Percentiles rank a stretch among this genome's conserved stretches.
phyloP scores from a whole-genome alignment of 35 echinoderm and acorn worm species.

The Apostichopus californicus region DNA sequence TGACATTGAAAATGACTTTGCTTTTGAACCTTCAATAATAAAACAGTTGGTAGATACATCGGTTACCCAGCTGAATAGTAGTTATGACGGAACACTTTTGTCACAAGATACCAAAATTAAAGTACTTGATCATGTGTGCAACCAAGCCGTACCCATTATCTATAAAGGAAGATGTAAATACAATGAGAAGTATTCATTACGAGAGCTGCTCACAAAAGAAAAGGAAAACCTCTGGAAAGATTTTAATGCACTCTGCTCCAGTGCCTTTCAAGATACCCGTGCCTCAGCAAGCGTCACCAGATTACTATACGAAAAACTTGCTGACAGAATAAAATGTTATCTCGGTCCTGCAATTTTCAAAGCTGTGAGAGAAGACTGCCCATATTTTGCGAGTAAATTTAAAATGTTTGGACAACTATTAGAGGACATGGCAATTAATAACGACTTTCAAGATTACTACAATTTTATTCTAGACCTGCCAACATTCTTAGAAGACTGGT shows the following conservation, averaged over 20 bases:
- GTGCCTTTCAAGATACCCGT: constrained; percentile 33
- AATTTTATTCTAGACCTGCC: background rate
- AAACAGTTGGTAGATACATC: constrained; percentile 11
- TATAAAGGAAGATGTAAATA: constrained; percentile 1
- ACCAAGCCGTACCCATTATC: constrained; percentile 39
- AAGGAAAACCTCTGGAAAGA: constrained; percentile 35
- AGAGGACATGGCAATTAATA: constrained; percentile 8
- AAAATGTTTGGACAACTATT: constrained; percentile 15
- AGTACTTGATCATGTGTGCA: constrained; percentile 16
- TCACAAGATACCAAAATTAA: background rate
- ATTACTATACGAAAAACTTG: constrained; percentile 30
- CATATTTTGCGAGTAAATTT: constrained; percentile 26
- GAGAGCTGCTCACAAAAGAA: constrained; percentile 1
- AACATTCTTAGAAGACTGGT: constrained; percentile 17
- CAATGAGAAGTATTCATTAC: background rate
- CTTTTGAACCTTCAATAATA: constrained; percentile 31
- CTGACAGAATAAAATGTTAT: background rate
- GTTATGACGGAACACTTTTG: background rate
- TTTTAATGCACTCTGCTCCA: background rate
- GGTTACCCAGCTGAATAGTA: background rate
- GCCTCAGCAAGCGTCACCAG: background rate
- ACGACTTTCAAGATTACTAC: background rate
- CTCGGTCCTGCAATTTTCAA: constrained; percentile 18
- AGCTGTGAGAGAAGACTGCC: background rate
- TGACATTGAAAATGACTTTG: constrained; percentile 25